Evolutionary conservation across 1,140 invertebrate genomes (phyloP), one percentile per base, ranked within the genome.

Genomic region (Panagrolaimus sp.): DNA sequence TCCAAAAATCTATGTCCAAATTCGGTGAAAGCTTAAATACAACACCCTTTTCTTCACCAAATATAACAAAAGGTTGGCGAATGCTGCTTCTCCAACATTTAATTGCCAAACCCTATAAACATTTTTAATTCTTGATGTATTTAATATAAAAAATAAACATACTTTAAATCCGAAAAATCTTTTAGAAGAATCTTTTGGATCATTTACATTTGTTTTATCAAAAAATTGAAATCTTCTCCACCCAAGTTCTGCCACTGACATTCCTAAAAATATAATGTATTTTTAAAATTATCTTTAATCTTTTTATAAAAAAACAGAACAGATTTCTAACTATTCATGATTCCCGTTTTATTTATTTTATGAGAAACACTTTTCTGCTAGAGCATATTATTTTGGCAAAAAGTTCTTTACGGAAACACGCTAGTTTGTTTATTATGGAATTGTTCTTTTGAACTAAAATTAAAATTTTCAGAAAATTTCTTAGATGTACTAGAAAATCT

Each of bases 201-300:
- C 77, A 9, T 13, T 48, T 11, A 77, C 66, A 5, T 57, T 16
- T 27, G 23, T 43, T 44, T 73, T 65, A 31, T 78, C 74, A 69
- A 80, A 79, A 46, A 79, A 79, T 47, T 73, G 70, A 53, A 79
- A 79, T 5, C 70, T 68, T 16, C 78, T 64, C 78, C 78, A 79
- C 20, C 78, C 78, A 27, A 79, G 67, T 25, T 79, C 78, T 1
- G 66, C 68, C 9, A 68, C 43, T 14, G 66, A 66, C 74, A 75
- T 75, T 23, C n/a, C 8, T n/a, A 2, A n/a, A n/a, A n/a, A n/a
- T n/a, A n/a, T n/a, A n/a, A n/a, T n/a, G n/a, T n/a, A n/a, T n/a
- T n/a, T n/a, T n/a, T n/a, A n/a, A n/a, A n/a, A n/a, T n/a, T n/a
- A n/a, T n/a, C n/a, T n/a, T n/a, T n/a, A n/a, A n/a, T n/a, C n/a